Evolutionary conservation across 2,113 vertebrate genomes (phyloP).

Genomic region (Nerophis ophidion): DNA sequence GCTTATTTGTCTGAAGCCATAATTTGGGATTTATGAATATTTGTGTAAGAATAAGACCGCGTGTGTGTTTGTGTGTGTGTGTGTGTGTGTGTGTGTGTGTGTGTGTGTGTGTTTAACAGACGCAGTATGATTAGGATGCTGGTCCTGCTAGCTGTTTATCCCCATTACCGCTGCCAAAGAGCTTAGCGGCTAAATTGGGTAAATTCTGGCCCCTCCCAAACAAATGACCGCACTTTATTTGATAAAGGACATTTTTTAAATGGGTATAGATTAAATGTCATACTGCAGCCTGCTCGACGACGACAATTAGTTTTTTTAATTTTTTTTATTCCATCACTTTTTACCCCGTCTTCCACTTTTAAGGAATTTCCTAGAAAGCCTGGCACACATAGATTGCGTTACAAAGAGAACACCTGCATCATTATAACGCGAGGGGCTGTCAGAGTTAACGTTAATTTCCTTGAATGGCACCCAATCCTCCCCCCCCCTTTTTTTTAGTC

Average conservation of each 20-base stretch:
- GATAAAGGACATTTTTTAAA: constrained; percentile 66
- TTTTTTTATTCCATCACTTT: constrained; percentile 28
- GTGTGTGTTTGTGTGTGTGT: constrained; percentile 7
- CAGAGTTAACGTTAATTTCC: too few species aligned
- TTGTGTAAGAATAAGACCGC: constrained; percentile 23
- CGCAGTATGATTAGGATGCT: constrained; percentile 47
- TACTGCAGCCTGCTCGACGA: constrained; percentile 20
- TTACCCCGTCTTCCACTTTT: constrained; percentile 24
- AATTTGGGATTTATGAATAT: constrained; percentile 34
- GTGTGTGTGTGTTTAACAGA: constrained; percentile 35
- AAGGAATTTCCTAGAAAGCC: constrained; percentile 12
- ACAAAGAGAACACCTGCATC: constrained; percentile 15
- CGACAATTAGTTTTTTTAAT: constrained; percentile 35
- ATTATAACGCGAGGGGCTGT: background rate
- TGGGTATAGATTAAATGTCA: constrained; percentile 51
- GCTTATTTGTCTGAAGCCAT: constrained; percentile 15
- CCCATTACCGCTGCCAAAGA: constrained; percentile 60
- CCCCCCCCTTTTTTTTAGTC: too few species aligned
- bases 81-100: constrained; percentile 5
- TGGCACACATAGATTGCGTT: constrained; percentile 20
- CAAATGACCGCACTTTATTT: constrained; percentile 72
- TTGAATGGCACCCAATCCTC: too few species aligned
- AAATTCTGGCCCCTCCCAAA: constrained; percentile 69
- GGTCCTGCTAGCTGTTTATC: constrained; percentile 60
- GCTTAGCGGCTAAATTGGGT: constrained; percentile 66